A percentile compares a stretch with the other conserved stretches of the same genome.
phyloP scores from a whole-genome alignment of 2,888 invertebrate species.

The Steinernema scapterisci region DNA sequence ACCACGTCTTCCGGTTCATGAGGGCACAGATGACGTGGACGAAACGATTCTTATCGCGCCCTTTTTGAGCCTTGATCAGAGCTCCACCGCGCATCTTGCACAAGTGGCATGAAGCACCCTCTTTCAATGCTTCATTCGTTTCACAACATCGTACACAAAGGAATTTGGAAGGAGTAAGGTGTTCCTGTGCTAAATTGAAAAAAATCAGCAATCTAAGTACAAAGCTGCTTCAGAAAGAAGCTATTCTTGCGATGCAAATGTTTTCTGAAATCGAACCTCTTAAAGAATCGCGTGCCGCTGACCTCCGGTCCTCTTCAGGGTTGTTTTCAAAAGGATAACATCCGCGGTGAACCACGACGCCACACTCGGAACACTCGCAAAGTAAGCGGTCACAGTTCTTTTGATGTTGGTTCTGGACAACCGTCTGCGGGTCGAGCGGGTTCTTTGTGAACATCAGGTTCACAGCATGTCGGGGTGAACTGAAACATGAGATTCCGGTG shows the following conservation, averaged over 20 bases:
- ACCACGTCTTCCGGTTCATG: constrained; percentile 42
- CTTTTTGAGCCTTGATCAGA: constrained; percentile 37
- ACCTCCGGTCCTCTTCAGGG: too few species aligned
- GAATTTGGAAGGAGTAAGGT: too few species aligned
- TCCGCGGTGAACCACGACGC: constrained; percentile 73
- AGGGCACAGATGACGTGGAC: constrained; percentile 60
- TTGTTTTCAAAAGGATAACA: constrained; percentile 45
- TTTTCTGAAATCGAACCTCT: too few species aligned
- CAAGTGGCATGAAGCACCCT: constrained; percentile 48
- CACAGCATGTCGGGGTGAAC: constrained; percentile 62
- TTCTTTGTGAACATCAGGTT: constrained; percentile 67
- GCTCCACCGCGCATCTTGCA: constrained; percentile 62
- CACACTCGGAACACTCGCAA: constrained; percentile 72
- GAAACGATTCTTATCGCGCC: constrained; percentile 41
- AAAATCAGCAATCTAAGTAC: too few species aligned
- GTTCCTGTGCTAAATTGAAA: too few species aligned
- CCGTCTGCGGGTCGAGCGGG: not conserved
- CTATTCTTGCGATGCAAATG: too few species aligned
- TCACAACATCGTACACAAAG: constrained; percentile 51
- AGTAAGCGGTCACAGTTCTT: constrained; percentile 67
- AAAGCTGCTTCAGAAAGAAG: too few species aligned
- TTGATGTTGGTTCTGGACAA: not conserved
- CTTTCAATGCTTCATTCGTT: constrained; percentile 44
- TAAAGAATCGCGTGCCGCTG: too few species aligned
- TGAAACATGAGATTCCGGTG: constrained; percentile 34